phyloP scores from a whole-genome alignment of 2,888 invertebrate species.

The Heliconius ethilla region DNA sequence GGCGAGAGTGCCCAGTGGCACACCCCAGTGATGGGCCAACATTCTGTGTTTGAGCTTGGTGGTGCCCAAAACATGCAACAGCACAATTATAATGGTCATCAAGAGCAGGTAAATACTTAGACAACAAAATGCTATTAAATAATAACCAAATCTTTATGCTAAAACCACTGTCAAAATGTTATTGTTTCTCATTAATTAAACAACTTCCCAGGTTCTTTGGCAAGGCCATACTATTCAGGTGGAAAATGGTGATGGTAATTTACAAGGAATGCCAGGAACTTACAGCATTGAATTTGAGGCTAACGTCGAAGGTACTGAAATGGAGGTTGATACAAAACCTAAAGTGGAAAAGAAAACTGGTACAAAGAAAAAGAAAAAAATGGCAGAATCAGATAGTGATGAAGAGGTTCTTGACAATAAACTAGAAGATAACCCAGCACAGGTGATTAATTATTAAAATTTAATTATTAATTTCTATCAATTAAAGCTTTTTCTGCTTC shows the following conservation, averaged over 20 bases:
- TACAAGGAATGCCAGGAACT: conserved; percentile 64
- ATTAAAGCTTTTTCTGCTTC: background rate
- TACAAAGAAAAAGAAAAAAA: conserved; percentile 79
- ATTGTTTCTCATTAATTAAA: background rate
- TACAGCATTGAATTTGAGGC: conserved; percentile 72
- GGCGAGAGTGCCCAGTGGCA: conserved; percentile 84
- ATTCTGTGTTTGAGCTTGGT: conserved; percentile 76
- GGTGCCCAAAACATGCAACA: conserved; percentile 72
- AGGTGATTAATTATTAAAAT: conserved; percentile 56
- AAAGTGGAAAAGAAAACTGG: conserved; percentile 74
- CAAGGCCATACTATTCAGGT: conserved; percentile 85
- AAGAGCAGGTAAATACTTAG: conserved; percentile 68
- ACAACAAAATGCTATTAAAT: background rate
- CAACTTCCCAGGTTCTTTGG: conserved; percentile 82
- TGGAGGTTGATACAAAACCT: conserved; percentile 75
- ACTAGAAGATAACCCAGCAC: conserved; percentile 85
- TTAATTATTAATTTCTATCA: too few species aligned
- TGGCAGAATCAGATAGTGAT: conserved; percentile 71
- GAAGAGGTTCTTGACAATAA: conserved; percentile 84
- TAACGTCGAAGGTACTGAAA: conserved; percentile 67
- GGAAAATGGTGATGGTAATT: conserved; percentile 75
- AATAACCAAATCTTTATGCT: background rate
- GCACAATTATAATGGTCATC: conserved; percentile 76
- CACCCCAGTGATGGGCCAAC: conserved; percentile 82
- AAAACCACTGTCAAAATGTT: background rate